Percentiles rank a stretch among this genome's conserved stretches.
Evolutionary conservation across 2,113 vertebrate genomes (phyloP).

Genomic region (Geococcyx californianus): DNA sequence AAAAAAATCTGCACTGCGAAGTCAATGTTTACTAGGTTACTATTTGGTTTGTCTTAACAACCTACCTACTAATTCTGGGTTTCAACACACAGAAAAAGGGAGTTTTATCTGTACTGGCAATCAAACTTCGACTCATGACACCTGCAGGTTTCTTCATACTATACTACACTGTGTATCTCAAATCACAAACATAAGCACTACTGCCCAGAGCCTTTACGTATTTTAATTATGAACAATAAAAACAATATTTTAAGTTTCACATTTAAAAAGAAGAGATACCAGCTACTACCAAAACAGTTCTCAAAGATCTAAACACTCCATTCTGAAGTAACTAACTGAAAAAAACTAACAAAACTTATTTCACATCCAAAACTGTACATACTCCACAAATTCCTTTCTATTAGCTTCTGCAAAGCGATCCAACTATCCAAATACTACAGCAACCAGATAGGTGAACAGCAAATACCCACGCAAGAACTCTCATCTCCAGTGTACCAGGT

Average conservation of each 20-base stretch:
- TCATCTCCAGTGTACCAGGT: background rate
- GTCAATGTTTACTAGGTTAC: background rate
- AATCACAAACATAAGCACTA: background rate
- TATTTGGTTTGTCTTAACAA: background rate
- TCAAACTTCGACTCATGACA: background rate
- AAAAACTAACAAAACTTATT: background rate
- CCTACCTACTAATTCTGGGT: background rate
- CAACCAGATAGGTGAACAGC: background rate
- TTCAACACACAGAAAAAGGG: slow-evolving; percentile 16
- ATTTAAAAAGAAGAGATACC: background rate
- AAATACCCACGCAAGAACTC: background rate
- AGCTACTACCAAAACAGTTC: background rate
- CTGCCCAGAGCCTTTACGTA: background rate
- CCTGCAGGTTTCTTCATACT: background rate
- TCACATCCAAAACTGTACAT: background rate
- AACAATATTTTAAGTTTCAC: background rate
- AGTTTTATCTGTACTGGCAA: slow-evolving; percentile 21
- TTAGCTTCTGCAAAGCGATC: background rate
- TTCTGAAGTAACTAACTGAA: background rate
- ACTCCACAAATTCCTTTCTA: background rate
- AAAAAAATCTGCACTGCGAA: background rate
- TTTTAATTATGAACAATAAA: background rate
- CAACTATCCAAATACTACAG: background rate
- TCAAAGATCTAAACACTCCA: background rate
- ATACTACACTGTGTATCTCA: background rate